phyloP scores from a whole-genome alignment of 2,797 vertebrate genomes.

The Danio kyathit region DNA sequence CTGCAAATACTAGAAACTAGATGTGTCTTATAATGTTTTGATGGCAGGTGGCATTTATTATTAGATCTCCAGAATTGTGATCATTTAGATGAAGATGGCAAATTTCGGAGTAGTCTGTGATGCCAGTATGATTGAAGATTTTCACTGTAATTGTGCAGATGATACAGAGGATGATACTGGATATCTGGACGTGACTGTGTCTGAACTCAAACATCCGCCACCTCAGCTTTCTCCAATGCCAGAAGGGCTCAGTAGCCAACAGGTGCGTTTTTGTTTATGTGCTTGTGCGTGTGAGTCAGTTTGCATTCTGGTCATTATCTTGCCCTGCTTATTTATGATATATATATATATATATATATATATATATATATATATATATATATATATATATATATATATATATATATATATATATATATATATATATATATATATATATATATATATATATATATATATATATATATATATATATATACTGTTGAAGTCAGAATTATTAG shows the following conservation, averaged over 20 bases:
- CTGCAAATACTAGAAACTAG: neutral
- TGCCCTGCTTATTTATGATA: neutral
- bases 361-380: too few relatives aligned
- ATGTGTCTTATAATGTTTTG: neutral
- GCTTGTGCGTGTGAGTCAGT: neutral
- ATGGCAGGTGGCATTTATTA: neutral
- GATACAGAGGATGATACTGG: slow-evolving; percentile 74
- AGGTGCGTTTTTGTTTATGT: slow-evolving; percentile 71
- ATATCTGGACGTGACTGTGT: slow-evolving; percentile 79
- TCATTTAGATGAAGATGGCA: slow-evolving; percentile 7
- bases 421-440: too few relatives aligned
- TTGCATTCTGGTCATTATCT: neutral
- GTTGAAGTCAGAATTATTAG: too few relatives aligned
- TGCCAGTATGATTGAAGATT: neutral
- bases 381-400: too few relatives aligned
- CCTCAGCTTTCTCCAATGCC: slow-evolving; percentile 89
- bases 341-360: neutral
- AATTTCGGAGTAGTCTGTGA: neutral
- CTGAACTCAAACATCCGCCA: slow-evolving; percentile 84
- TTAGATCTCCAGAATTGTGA: neutral
- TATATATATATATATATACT: too few relatives aligned
- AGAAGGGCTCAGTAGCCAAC: slow-evolving; percentile 86
- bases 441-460: too few relatives aligned
- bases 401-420: too few relatives aligned
- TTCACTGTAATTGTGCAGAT: slow-evolving; percentile 59